Evolutionary conservation across 1,140 invertebrate species (phyloP).

Genomic region (Aphaenogaster floridana): DNA sequence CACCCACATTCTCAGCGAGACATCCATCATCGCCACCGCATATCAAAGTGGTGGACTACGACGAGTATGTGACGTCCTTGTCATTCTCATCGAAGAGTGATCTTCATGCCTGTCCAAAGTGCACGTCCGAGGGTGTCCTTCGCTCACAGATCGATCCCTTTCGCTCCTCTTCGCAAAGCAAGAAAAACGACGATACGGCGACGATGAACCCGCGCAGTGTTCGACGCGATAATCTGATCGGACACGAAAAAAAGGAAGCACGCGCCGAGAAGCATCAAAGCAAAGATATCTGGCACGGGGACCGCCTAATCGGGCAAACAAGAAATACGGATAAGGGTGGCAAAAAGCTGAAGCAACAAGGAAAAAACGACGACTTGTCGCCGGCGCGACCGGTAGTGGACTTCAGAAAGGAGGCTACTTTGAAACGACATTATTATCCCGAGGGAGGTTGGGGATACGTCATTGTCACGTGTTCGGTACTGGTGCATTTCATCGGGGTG

Average conservation of each 20-base stretch:
- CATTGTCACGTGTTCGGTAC: constrained; percentile 86
- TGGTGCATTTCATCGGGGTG: constrained; percentile 86
- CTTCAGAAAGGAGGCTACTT: constrained; percentile 82
- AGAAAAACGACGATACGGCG: constrained; percentile 5
- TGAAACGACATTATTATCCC: constrained; percentile 88
- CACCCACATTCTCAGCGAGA: not conserved
- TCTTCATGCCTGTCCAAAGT: constrained; percentile 78
- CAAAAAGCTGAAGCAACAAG: not conserved
- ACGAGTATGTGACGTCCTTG: constrained; percentile 57
- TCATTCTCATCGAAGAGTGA: constrained; percentile 6
- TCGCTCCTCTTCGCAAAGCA: constrained; percentile 53
- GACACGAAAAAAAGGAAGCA: constrained; percentile 36
- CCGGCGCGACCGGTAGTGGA: constrained; percentile 68
- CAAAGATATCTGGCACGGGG: constrained; percentile 64
- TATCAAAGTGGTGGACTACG: constrained; percentile 73
- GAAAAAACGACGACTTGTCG: constrained; percentile 21
- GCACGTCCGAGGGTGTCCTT: constrained; percentile 75
- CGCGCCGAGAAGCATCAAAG: constrained; percentile 24
- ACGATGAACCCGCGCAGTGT: constrained; percentile 40
- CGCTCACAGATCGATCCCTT: constrained; percentile 78
- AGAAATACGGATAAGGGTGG: constrained; percentile 26
- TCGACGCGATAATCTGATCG: constrained; percentile 12
- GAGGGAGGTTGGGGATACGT: constrained; percentile 90
- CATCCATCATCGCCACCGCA: constrained; percentile 49
- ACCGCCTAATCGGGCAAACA: constrained; percentile 52